Percentiles rank a stretch among this genome's conserved stretches.
Conservation (phyloP, 1,140 invertebrate species). For the Macrobrachium rosenbergii region DNA sequence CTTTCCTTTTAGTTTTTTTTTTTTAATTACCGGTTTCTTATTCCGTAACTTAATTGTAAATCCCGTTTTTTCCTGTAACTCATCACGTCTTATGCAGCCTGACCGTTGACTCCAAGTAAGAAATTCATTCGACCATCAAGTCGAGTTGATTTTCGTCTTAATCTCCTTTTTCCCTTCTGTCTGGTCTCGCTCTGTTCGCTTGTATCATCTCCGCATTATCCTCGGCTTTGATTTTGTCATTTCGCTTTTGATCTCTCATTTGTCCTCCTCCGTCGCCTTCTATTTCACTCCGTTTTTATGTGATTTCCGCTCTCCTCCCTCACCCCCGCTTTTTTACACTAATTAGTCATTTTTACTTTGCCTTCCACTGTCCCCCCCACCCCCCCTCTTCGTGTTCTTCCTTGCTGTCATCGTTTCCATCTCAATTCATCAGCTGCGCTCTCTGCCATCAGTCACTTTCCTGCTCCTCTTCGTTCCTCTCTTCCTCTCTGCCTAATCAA, state of each 20-base stretch:
- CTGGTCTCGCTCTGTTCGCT: not conserved
- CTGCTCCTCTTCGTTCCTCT: not conserved
- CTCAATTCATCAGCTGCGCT: not conserved
- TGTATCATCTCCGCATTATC: not conserved
- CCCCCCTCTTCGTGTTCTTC: not conserved
- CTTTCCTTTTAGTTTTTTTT: too few species aligned
- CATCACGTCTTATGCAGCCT: too few species aligned
- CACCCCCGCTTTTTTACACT: not conserved
- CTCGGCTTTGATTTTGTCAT: not conserved
- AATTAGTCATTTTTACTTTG: not conserved
- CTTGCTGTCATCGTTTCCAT: not conserved
- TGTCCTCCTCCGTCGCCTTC: not conserved
- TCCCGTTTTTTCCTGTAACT: too few species aligned
- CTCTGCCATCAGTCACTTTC: not conserved
- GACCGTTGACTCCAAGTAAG: too few species aligned
- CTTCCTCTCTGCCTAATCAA: too few species aligned
- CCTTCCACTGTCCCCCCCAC: not conserved
- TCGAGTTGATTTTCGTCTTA: not conserved
- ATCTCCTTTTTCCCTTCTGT: not conserved
- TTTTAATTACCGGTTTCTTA: too few species aligned
- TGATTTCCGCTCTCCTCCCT: not conserved
- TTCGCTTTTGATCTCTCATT: not conserved
- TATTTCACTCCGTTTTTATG: not conserved
- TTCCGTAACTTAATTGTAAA: too few species aligned
- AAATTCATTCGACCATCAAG: too few species aligned